These are phyloP conservation scores for Sebastes itinus DNA, from an alignment of 2,797 vertebrate species.

Conservation along the genomic window DNA sequence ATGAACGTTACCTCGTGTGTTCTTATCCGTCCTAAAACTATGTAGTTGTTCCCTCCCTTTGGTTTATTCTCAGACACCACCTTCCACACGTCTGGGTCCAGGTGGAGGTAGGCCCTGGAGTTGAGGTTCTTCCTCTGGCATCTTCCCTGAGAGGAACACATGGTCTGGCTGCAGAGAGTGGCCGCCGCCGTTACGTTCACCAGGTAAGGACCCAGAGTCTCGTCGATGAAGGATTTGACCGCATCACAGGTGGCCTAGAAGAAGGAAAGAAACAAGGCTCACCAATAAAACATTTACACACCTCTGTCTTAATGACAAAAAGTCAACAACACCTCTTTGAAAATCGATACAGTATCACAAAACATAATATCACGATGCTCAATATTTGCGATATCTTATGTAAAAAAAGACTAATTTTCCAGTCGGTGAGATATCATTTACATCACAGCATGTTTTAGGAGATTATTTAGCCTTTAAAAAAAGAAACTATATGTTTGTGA, in stretches of 20 bases:
- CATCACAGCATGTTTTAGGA: not conserved
- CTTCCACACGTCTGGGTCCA: slow-evolving; percentile 81
- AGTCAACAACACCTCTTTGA: too few relatives aligned
- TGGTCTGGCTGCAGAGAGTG: slow-evolving; percentile 83
- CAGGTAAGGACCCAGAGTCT: slow-evolving; percentile 86
- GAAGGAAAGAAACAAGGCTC: not conserved
- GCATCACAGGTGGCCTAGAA: slow-evolving; percentile 84
- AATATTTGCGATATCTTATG: not conserved
- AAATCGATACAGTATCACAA: too few relatives aligned
- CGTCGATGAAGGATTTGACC: slow-evolving; percentile 86
- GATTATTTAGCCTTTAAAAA: not conserved
- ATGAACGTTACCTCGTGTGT: slow-evolving; percentile 50
- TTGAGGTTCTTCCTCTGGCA: slow-evolving; percentile 79
- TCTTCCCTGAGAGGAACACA: slow-evolving; percentile 88
- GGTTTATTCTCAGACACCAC: slow-evolving; percentile 68
- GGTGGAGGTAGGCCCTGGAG: slow-evolving; percentile 83
- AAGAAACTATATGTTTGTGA: not conserved
- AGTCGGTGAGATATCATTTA: not conserved
- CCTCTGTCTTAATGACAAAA: not conserved
- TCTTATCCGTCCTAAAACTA: slow-evolving; percentile 65
- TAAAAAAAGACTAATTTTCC: not conserved
- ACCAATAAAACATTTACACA: not conserved
- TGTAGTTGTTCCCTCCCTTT: slow-evolving; percentile 59
- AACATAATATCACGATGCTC: too few relatives aligned
- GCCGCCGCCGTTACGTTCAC: slow-evolving; percentile 89